Evolutionary conservation across 2,113 vertebrate genomes (phyloP).

Genomic region (Uria lomvia): DNA sequence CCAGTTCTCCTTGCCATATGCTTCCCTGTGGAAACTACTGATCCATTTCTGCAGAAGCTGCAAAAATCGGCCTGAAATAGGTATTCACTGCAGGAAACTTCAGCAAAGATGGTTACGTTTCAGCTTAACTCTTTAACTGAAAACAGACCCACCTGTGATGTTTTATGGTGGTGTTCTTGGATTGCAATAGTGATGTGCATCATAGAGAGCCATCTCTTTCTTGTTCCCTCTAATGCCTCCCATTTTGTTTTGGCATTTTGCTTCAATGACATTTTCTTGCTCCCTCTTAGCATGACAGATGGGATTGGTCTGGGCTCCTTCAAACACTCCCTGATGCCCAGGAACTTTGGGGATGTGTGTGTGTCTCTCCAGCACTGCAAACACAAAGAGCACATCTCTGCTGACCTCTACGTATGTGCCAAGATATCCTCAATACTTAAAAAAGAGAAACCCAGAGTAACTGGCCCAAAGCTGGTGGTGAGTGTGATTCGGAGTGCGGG

Average conservation of each 20-base stretch:
- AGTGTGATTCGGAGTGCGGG: fast-evolving
- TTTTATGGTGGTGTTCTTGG: neutral
- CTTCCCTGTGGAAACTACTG: neutral
- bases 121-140: neutral
- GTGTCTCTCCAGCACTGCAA: neutral
- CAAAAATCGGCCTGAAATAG: neutral
- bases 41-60: neutral
- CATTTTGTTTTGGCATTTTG: neutral
- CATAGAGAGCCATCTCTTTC: neutral
- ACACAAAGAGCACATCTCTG: neutral
- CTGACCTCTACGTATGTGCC: neutral
- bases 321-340: neutral
- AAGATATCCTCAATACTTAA: neutral
- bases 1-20: neutral
- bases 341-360: neutral
- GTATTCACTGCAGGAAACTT: neutral
- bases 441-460: neutral
- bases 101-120: neutral
- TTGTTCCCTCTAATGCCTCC: neutral
- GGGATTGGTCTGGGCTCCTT: neutral
- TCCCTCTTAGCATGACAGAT: neutral
- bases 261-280: neutral
- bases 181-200: neutral
- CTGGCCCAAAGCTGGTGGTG: neutral
- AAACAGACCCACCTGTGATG: neutral